Conservation (phyloP, 2,797 vertebrate species). For the Heteromormyrus szaboi region DNA sequence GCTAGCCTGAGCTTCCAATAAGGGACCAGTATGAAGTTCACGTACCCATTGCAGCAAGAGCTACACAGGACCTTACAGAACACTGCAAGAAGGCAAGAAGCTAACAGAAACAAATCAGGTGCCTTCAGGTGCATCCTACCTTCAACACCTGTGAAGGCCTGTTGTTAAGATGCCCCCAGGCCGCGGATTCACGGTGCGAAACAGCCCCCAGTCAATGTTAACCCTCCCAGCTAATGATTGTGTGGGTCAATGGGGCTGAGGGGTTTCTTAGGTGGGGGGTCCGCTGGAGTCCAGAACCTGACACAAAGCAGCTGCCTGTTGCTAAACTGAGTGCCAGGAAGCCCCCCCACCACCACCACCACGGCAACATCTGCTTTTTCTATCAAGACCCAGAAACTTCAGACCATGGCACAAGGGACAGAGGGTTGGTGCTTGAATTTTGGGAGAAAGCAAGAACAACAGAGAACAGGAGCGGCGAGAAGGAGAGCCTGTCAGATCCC, state of each 20-base stretch:
- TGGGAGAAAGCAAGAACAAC: constrained; percentile 6
- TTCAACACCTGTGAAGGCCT: background rate
- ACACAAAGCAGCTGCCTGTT: constrained; percentile 45
- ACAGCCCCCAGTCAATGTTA: constrained; percentile 6
- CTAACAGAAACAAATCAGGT: background rate
- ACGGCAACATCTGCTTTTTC: constrained; percentile 53
- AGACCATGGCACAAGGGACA: background rate
- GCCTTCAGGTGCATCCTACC: background rate
- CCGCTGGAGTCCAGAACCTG: constrained; percentile 18
- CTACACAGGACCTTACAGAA: background rate
- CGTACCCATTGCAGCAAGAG: background rate
- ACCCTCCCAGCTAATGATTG: constrained; percentile 25
- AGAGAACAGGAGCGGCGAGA: background rate
- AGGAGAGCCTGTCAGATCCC: constrained; percentile 6
- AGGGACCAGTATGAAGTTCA: background rate
- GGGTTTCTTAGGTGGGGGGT: background rate
- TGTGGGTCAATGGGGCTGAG: background rate
- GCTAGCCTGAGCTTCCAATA: background rate
- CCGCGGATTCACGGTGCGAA: background rate
- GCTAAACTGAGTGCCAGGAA: constrained; percentile 40
- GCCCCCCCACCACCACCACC: background rate
- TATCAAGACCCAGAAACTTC: constrained; percentile 35
- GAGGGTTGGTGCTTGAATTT: background rate
- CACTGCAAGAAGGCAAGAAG: background rate
- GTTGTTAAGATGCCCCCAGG: background rate